phyloP scores from a whole-genome alignment of 2,113 vertebrate genomes.

The Canis aureus region DNA sequence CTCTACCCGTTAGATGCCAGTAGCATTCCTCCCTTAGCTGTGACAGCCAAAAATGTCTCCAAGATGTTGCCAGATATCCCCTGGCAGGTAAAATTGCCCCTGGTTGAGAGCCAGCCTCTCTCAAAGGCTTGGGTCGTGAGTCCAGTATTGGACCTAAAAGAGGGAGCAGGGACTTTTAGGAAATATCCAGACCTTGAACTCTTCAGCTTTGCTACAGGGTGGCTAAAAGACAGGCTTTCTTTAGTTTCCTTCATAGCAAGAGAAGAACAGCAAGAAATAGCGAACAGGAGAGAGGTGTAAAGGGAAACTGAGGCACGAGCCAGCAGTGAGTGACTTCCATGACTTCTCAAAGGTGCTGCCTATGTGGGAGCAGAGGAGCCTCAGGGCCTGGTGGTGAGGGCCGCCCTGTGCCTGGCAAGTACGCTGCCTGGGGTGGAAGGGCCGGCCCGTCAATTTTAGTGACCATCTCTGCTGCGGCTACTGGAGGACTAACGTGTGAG shows the following conservation, averaged over 20 bases:
- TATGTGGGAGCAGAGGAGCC: not conserved
- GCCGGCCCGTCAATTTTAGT: conserved; percentile 47
- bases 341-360: not conserved
- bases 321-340: not conserved
- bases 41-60: not conserved
- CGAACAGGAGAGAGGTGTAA: not conserved
- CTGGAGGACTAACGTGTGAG: not conserved
- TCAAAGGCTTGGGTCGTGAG: not conserved
- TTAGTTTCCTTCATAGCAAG: not conserved
- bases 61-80: not conserved
- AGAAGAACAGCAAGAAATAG: not conserved
- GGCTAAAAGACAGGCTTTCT: not conserved
- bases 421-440: not conserved
- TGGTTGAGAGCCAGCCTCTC: not conserved
- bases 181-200: not conserved
- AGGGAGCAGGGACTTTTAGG: not conserved
- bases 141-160: not conserved
- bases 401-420: conserved; percentile 50
- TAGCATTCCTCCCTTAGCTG: not conserved
- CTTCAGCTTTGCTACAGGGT: not conserved
- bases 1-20: not conserved
- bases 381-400: not conserved
- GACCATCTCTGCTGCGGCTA: not conserved
- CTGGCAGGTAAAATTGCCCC: not conserved
- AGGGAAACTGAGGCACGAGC: conserved; percentile 48